Conservation (phyloP, 2,113 vertebrate species). For the Crotalus viridis region DNA sequence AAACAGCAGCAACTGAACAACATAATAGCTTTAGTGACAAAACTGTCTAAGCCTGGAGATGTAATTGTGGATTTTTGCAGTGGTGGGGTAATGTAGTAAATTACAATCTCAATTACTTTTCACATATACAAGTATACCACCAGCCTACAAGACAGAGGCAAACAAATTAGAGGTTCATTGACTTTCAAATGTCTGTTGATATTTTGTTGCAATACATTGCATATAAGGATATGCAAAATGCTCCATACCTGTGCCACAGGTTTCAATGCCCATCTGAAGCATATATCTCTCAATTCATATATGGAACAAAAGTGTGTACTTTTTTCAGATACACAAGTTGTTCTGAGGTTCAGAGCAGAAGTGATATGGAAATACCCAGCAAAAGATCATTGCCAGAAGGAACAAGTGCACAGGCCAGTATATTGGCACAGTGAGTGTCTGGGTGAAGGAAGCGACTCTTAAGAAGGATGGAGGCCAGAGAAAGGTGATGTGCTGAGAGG, state of each 20-base stretch:
- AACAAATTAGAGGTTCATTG: neutral
- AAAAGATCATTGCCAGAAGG: neutral
- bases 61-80: conserved; percentile 96
- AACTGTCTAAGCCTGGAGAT: conserved; percentile 80
- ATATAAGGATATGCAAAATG: neutral
- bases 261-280: neutral
- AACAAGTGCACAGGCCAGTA: neutral
- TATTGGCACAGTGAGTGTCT: neutral
- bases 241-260: neutral
- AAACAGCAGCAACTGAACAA: conserved; percentile 97
- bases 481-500: neutral
- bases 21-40: conserved; percentile 82
- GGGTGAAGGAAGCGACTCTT: neutral
- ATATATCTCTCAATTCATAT: neutral
- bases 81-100: conserved; percentile 81
- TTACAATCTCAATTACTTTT: conserved; percentile 27
- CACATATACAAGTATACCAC: neutral
- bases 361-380: neutral
- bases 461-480: neutral
- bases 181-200: neutral
- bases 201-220: neutral
- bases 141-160: neutral
- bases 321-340: neutral
- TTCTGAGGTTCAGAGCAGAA: neutral
- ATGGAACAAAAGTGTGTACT: neutral